phyloP scores from a whole-genome alignment of 1,140 invertebrate species.

The Andrena cerasifolii region DNA sequence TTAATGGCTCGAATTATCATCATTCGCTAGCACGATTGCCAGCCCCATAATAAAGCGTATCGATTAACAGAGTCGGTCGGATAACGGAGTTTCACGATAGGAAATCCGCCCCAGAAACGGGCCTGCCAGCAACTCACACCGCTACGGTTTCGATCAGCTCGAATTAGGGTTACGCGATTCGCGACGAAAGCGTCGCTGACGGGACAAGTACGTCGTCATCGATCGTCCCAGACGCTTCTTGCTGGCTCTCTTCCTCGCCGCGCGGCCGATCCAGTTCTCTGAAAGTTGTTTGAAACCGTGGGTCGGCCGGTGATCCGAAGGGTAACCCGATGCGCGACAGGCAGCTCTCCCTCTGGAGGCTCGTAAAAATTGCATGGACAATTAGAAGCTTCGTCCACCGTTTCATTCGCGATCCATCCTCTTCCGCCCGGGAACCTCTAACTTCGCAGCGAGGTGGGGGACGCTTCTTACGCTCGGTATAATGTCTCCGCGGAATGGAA shows the following conservation, averaged over 20 bases:
- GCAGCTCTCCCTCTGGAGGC: neutral
- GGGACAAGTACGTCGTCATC: conserved; percentile 51
- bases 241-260: neutral
- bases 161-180: conserved; percentile 70
- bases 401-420: neutral
- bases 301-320: neutral
- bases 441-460: conserved; percentile 26
- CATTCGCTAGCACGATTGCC: conserved; percentile 18
- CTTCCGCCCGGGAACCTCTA: neutral
- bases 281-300: neutral
- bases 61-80: conserved; percentile 24
- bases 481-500: conserved; percentile 68
- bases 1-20: conserved; percentile 48
- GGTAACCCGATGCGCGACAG: neutral
- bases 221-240: neutral
- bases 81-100: conserved; percentile 40
- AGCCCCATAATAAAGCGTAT: conserved; percentile 32
- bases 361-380: conserved; percentile 4
- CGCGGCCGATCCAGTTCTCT: neutral
- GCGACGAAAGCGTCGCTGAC: conserved; percentile 69
- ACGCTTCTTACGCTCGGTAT: conserved; percentile 51
- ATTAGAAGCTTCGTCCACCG: conserved; percentile 1
- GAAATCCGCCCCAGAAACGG: conserved; percentile 66
- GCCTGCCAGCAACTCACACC: conserved; percentile 72
- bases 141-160: conserved; percentile 74